A percentile compares a stretch with the other conserved stretches of the same genome.
Conservation (phyloP, 2,113 vertebrate species). For the Lucifuga dentata region DNA sequence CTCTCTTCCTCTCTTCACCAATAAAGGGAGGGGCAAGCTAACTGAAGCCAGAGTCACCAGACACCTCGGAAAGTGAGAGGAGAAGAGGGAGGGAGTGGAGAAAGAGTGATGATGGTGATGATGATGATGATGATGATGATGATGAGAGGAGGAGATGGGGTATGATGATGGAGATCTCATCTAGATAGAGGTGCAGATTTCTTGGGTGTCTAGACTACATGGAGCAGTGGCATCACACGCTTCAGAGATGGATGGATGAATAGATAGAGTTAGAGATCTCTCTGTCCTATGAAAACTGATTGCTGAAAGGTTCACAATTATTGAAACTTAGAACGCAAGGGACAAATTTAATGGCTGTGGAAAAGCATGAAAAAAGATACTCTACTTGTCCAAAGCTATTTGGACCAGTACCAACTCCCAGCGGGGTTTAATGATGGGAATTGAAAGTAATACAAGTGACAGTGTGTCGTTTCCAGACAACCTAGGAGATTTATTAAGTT, state of each 20-base stretch:
- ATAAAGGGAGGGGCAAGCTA: slow-evolving; percentile 79
- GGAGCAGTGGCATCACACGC: background rate
- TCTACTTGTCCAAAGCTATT: background rate
- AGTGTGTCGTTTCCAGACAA: slow-evolving; percentile 8
- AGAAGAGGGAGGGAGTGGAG: slow-evolving; percentile 22
- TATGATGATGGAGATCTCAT: slow-evolving; percentile 52
- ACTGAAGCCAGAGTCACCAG: slow-evolving; percentile 81
- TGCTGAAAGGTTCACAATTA: slow-evolving; percentile 28
- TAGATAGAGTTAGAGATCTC: slow-evolving; percentile 7
- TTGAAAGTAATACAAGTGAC: slow-evolving; percentile 2
- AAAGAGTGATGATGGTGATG: slow-evolving; percentile 25
- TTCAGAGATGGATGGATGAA: background rate
- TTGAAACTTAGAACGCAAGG: slow-evolving; percentile 32
- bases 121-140: slow-evolving; percentile 50
- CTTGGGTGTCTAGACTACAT: slow-evolving; percentile 2
- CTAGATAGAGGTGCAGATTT: slow-evolving; percentile 32
- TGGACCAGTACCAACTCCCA: slow-evolving; percentile 7
- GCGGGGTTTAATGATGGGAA: slow-evolving; percentile 15
- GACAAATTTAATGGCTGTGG: slow-evolving; percentile 31
- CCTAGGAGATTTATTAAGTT: background rate
- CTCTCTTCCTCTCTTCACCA: slow-evolving; percentile 62
- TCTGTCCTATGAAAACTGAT: slow-evolving; percentile 12
- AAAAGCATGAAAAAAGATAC: background rate
- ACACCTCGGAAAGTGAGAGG: slow-evolving; percentile 68
- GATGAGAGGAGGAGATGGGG: slow-evolving; percentile 54